Evolutionary conservation across 2,797 vertebrate species (phyloP).

Genomic region (Cottoperca gobio): DNA sequence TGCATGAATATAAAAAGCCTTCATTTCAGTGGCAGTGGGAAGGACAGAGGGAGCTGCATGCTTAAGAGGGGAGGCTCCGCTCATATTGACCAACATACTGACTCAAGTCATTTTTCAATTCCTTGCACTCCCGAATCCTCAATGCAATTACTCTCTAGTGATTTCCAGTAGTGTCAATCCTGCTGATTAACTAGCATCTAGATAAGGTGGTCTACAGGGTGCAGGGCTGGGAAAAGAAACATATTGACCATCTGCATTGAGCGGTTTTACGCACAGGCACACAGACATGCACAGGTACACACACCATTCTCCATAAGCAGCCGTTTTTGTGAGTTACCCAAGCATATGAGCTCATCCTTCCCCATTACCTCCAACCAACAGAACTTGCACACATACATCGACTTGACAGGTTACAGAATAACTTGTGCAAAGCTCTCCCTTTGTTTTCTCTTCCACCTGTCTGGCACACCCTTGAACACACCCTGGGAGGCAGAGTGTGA

Average conservation of each 20-base stretch:
- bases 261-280: slow-evolving; percentile 38
- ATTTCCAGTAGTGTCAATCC: slow-evolving; percentile 79
- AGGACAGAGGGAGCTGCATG: slow-evolving; percentile 22
- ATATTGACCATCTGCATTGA: slow-evolving; percentile 64
- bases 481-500: slow-evolving; percentile 45
- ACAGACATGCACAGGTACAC: slow-evolving; percentile 10
- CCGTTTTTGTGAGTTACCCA: neutral
- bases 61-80: slow-evolving; percentile 51
- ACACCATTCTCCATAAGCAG: neutral
- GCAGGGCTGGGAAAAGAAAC: slow-evolving; percentile 57
- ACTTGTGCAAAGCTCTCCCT: slow-evolving; percentile 25
- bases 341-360: slow-evolving; percentile 45
- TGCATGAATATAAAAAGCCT: slow-evolving; percentile 66
- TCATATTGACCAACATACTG: slow-evolving; percentile 72
- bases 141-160: slow-evolving; percentile 78
- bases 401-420: slow-evolving; percentile 19
- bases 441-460: slow-evolving; percentile 52
- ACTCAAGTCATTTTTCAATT: slow-evolving; percentile 75
- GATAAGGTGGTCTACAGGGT: slow-evolving; percentile 56
- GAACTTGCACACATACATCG: slow-evolving; percentile 12
- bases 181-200: slow-evolving; percentile 72
- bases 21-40: slow-evolving; percentile 50
- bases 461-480: slow-evolving; percentile 6
- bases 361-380: slow-evolving; percentile 27
- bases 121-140: slow-evolving; percentile 71